Percentiles rank a stretch among this genome's conserved stretches.
Conservation (phyloP, 2,113 vertebrate species). For the Cebus imitator region DNA sequence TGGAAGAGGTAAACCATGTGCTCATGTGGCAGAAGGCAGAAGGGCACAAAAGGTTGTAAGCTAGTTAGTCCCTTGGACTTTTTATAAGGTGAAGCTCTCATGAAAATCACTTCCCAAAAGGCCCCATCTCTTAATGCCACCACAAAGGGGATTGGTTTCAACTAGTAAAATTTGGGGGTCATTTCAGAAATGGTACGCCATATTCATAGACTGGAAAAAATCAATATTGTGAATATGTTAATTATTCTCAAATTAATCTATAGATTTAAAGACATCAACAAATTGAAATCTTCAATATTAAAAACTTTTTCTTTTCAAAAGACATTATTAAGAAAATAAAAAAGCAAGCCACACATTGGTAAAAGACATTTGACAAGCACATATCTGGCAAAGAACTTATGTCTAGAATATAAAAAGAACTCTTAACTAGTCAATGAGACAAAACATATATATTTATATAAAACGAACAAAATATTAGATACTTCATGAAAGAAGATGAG, state of each 20-base stretch:
- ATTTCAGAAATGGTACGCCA: not conserved
- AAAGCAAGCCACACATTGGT: not conserved
- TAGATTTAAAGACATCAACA: not conserved
- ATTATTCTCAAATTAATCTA: not conserved
- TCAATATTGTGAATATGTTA: not conserved
- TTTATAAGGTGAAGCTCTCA: not conserved
- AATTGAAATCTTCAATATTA: not conserved
- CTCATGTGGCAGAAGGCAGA: not conserved
- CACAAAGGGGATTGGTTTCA: not conserved
- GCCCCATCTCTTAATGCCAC: not conserved
- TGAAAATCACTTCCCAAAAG: not conserved
- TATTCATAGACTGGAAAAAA: not conserved
- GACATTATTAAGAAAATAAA: not conserved
- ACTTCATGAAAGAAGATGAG: not conserved
- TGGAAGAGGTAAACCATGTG: not conserved
- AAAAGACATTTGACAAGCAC: not conserved
- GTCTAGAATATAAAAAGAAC: not conserved
- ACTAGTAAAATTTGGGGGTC: not conserved
- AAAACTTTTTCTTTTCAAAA: not conserved
- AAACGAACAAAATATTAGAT: not conserved
- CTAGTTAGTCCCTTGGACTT: not conserved
- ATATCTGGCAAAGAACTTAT: not conserved
- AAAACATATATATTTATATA: not conserved
- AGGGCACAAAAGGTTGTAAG: not conserved
- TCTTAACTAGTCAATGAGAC: not conserved